Conservation (phyloP, 1,140 invertebrate species). For the Drosophila parvula region DNA sequence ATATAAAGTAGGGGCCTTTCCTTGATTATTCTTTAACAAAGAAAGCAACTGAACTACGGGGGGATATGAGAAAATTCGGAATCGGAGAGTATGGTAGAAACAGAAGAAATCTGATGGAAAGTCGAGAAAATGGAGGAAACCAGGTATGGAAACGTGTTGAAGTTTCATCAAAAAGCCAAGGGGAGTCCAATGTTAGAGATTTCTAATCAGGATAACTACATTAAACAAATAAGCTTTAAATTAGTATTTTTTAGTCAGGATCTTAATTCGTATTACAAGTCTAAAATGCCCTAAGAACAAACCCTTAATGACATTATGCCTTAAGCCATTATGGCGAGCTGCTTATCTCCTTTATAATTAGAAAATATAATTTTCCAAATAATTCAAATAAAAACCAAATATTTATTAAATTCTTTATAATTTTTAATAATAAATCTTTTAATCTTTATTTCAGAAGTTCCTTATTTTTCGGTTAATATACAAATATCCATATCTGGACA, state of each 20-base stretch:
- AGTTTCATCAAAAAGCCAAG: neutral
- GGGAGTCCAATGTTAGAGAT: neutral
- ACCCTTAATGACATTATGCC: too few relatives aligned
- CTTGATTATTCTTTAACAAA: conserved; percentile 31
- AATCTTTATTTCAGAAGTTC: neutral
- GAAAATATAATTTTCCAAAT: neutral
- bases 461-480: neutral
- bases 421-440: neutral
- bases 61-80: neutral
- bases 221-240: neutral
- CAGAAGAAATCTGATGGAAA: neutral
- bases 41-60: conserved; percentile 35
- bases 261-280: neutral
- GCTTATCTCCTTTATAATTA: too few relatives aligned
- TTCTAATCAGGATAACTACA: neutral
- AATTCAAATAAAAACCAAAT: neutral
- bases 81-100: neutral
- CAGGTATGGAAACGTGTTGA: neutral
- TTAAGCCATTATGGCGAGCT: too few relatives aligned
- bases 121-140: neutral
- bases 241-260: neutral
- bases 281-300: too few relatives aligned
- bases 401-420: neutral
- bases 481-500: neutral
- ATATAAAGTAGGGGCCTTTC: conserved; percentile 62